Evolutionary conservation across 2,888 invertebrate species (phyloP).

Genomic region (Drosophila longiperda): DNA sequence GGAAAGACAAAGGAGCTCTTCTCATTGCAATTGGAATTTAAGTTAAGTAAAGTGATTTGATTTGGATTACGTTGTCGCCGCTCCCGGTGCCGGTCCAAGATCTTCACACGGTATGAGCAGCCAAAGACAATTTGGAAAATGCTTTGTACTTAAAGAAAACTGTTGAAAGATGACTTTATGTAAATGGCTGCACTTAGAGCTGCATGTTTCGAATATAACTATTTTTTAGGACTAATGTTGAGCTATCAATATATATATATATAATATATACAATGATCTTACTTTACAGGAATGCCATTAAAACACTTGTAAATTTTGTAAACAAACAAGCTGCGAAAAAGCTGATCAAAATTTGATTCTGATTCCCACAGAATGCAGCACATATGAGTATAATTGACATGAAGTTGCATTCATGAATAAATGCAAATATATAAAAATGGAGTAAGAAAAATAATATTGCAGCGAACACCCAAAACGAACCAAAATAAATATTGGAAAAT

Average conservation of each 20-base stretch:
- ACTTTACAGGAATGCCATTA: neutral
- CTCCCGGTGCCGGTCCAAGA: slow-evolving; percentile 16
- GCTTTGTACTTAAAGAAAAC: slow-evolving; percentile 30
- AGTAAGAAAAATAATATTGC: neutral
- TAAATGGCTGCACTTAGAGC: neutral
- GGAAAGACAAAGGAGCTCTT: slow-evolving; percentile 35
- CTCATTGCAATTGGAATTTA: slow-evolving; percentile 67
- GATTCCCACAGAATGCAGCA: slow-evolving; percentile 42
- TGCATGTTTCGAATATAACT: neutral
- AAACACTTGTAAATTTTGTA: slow-evolving; percentile 3
- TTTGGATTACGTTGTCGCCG: slow-evolving; percentile 62
- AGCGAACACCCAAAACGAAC: slow-evolving; percentile 15
- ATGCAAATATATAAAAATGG: slow-evolving; percentile 17
- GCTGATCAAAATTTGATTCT: slow-evolving; percentile 22
- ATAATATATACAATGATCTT: neutral
- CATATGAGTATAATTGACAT: slow-evolving; percentile 15
- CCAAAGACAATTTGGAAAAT: slow-evolving; percentile 52
- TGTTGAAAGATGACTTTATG: slow-evolving; percentile 24
- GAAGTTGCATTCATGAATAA: slow-evolving; percentile 41
- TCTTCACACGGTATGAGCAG: slow-evolving; percentile 40
- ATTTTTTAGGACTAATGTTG: neutral
- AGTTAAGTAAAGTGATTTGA: slow-evolving; percentile 64
- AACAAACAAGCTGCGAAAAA: slow-evolving; percentile 25
- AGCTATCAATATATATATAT: neutral
- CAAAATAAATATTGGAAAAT: slow-evolving; percentile 5